Evolutionary conservation across 2,797 vertebrate genomes (phyloP).

Genomic region (Podarcis lilfordi): DNA sequence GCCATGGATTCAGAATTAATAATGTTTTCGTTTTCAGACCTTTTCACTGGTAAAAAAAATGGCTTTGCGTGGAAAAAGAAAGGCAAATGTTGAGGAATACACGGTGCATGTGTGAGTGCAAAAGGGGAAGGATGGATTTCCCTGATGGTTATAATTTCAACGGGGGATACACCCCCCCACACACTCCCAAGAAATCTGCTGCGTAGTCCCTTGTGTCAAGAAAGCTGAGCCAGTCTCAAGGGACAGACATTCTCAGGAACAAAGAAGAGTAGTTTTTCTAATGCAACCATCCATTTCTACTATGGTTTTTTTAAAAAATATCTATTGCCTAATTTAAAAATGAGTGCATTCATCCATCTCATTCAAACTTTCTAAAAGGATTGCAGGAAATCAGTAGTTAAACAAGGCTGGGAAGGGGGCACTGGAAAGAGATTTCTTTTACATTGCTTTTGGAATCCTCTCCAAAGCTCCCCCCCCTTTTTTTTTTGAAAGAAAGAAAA

Average conservation of each 20-base stretch:
- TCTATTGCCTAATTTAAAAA: not conserved
- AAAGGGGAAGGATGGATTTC: not conserved
- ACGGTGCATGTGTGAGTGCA: not conserved
- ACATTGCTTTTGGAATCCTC: slow-evolving; percentile 33
- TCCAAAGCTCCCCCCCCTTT: not conserved
- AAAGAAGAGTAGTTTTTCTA: slow-evolving; percentile 61
- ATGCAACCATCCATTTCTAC: slow-evolving; percentile 1
- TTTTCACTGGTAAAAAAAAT: slow-evolving; percentile 30
- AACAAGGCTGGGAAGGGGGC: not conserved
- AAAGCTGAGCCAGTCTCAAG: slow-evolving; percentile 48
- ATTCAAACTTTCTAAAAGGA: not conserved
- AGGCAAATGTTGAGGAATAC: slow-evolving; percentile 11
- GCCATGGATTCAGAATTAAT: not conserved
- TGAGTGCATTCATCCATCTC: not conserved
- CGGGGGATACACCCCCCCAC: not conserved
- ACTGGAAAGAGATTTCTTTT: not conserved
- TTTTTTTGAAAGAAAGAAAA: not conserved
- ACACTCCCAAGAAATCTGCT: not conserved
- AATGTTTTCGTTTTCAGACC: not conserved
- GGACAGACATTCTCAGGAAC: slow-evolving; percentile 17
- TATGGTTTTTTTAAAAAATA: not conserved
- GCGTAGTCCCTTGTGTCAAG: slow-evolving; percentile 21
- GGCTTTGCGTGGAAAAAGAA: slow-evolving; percentile 42
- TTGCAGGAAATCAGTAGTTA: not conserved
- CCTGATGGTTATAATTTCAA: not conserved